Evolutionary conservation across 2,888 invertebrate species (phyloP).

Genomic region (Eugnorisma glareosa): DNA sequence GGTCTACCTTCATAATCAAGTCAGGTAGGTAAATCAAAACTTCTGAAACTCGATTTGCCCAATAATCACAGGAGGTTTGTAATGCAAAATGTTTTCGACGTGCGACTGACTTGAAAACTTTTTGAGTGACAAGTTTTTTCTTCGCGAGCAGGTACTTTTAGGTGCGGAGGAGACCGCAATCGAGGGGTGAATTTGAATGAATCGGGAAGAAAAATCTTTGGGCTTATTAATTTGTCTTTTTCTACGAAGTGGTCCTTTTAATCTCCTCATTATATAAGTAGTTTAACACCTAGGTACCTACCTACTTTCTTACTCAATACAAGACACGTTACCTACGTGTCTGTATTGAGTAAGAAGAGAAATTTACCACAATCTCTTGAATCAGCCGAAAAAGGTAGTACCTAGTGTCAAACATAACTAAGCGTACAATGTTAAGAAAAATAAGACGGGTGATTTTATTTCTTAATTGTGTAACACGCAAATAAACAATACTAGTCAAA

Average conservation of each 20-base stretch:
- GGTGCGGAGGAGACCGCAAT: conserved; percentile 13
- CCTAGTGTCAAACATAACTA: too few relatives aligned
- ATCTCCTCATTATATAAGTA: background rate
- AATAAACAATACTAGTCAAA: too few relatives aligned
- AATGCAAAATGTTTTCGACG: conserved; percentile 70
- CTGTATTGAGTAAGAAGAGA: too few relatives aligned
- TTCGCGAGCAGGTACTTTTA: conserved; percentile 21
- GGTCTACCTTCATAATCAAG: conserved; percentile 19
- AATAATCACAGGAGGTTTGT: conserved; percentile 68
- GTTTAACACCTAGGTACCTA: background rate
- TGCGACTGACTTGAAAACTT: conserved; percentile 60
- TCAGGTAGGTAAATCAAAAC: conserved; percentile 44
- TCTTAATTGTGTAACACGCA: too few relatives aligned
- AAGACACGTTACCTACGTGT: too few relatives aligned
- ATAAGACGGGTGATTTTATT: too few relatives aligned
- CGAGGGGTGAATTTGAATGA: conserved; percentile 71
- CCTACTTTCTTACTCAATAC: too few relatives aligned
- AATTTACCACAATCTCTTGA: too few relatives aligned
- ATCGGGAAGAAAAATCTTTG: conserved; percentile 22
- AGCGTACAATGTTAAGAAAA: too few relatives aligned
- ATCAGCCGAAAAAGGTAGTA: too few relatives aligned
- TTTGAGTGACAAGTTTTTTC: conserved; percentile 71
- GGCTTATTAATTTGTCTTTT: background rate
- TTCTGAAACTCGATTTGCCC: conserved; percentile 65
- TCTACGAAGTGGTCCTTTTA: background rate